Base-by-base conservation (phyloP, 2,888 invertebrate genomes). In the Oegoconia quadripuncta region DNA sequence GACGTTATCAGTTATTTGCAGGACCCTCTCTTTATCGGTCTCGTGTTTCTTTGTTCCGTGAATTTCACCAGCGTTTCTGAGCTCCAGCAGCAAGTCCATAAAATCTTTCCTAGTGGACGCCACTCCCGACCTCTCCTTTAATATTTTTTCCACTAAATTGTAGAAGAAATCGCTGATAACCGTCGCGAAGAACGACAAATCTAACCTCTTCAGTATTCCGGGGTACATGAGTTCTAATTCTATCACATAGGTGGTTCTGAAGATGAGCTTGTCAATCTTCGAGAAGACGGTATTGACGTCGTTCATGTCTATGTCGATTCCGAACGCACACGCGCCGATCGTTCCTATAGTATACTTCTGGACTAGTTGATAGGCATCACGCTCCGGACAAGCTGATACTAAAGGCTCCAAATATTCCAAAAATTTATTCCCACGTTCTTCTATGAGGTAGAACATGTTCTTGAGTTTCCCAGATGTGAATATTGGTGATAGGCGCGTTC, bases 401-500 rank as follows among this genome's bases (percentile, higher is more conserved):
- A 16, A 4, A n/a, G 29, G 31, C 1, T 46, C 41, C 0, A 74
- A 6, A 27, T 64, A 52, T 0, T 66, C 42, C 1, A 64, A 14
- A 20, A 71, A 70, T 5, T 49, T 41, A 6, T 76, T 57, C 9
- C 55, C 64, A 2, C 62, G 54, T 15, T 70, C 65, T 11, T 44
- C 42, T 11, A 79, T 44, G 12, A 77, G 37, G 42, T 66, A 48
- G 16, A 71, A 53, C 76, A 79, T 77, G 25, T 67, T 70, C 41
- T 64, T 76, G 11, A 76, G 44, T 50, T 79, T 78, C 3, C 70
- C 67, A 0, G 76, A 59, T 3, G 74, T 73, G 35, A 78, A 79
- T 12, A 74, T 48, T 1, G 76, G 73, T 1, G 69, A 64, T 12
- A 80, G 64, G 1, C 57, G 53, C 20, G 52, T 60, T 34, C 75